These are phyloP conservation scores for Aphaenogaster floridana DNA, from an alignment of 1,140 invertebrate species.

Conservation along the genomic window DNA sequence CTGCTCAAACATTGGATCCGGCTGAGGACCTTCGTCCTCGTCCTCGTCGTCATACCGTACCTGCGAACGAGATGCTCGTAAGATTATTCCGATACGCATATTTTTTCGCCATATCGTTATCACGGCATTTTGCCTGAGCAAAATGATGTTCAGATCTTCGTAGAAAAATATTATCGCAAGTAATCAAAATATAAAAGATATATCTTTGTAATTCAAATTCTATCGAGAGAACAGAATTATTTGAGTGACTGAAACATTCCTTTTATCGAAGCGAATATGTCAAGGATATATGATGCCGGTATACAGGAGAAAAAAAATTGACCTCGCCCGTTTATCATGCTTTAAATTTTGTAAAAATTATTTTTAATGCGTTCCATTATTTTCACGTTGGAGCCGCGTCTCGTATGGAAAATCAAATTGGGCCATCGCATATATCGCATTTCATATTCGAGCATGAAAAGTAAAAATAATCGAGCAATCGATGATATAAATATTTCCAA, in stretches of 20 bases:
- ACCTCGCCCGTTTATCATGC: background rate
- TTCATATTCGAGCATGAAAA: constrained; percentile 42
- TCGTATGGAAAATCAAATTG: constrained; percentile 10
- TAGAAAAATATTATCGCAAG: background rate
- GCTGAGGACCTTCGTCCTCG: constrained; percentile 97
- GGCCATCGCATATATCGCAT: constrained; percentile 46
- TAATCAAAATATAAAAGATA: constrained; percentile 30
- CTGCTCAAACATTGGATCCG: constrained; percentile 97
- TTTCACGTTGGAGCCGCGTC: background rate
- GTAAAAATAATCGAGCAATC: constrained; percentile 65
- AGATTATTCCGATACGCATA: constrained; percentile 1
- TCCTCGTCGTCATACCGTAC: constrained; percentile 98
- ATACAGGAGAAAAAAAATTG: background rate
- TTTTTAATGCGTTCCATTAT: constrained; percentile 27
- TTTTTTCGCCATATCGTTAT: background rate
- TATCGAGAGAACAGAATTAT: constrained; percentile 31
- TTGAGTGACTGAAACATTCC: constrained; percentile 31
- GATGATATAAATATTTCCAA: constrained; percentile 71
- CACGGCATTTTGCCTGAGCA: constrained; percentile 5
- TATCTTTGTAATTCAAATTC: constrained; percentile 19
- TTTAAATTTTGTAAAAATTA: constrained; percentile 9
- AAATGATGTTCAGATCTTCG: background rate
- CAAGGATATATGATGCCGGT: background rate
- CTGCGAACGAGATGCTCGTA: constrained; percentile 86
- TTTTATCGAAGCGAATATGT: constrained; percentile 49